These are phyloP conservation scores for Caenorhabditis latens DNA, from an alignment of 1,140 invertebrate genomes.

Conservation along the genomic window DNA sequence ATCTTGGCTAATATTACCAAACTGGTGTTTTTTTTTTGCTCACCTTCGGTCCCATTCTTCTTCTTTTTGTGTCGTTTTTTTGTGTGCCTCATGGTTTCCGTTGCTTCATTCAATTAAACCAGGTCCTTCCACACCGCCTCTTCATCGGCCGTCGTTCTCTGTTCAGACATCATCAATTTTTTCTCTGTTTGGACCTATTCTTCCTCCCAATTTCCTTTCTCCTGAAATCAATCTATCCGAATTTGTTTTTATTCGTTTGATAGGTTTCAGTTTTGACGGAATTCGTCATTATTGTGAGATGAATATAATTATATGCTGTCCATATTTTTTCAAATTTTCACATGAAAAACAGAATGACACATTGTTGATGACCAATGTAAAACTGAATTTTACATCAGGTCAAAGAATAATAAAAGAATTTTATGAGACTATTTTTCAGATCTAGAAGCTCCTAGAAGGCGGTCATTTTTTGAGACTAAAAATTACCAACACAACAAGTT, in stretches of 20 bases:
- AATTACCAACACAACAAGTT: too few species aligned
- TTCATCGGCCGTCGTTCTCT: conserved; percentile 15
- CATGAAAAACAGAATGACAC: background rate
- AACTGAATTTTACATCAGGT: background rate
- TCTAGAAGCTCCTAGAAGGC: background rate
- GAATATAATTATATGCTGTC: too few species aligned
- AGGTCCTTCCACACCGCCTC: conserved; percentile 35
- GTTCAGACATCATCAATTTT: conserved; percentile 41
- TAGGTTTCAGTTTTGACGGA: background rate
- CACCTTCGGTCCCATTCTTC: background rate
- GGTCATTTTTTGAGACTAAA: too few species aligned
- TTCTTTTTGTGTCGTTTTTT: conserved; percentile 28
- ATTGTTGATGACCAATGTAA: background rate
- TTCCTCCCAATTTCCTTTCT: background rate
- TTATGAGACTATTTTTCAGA: background rate
- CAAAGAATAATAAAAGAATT: background rate
- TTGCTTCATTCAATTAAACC: conserved; percentile 49
- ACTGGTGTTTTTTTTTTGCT: background rate
- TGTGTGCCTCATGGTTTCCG: conserved; percentile 27
- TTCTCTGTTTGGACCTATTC: background rate
- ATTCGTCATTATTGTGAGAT: too few species aligned
- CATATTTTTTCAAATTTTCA: background rate
- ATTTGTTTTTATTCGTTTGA: background rate
- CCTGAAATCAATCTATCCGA: background rate
- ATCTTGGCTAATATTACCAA: background rate